Base-by-base conservation (phyloP, 2,113 vertebrate genomes). In the Actenoides hombroni region DNA sequence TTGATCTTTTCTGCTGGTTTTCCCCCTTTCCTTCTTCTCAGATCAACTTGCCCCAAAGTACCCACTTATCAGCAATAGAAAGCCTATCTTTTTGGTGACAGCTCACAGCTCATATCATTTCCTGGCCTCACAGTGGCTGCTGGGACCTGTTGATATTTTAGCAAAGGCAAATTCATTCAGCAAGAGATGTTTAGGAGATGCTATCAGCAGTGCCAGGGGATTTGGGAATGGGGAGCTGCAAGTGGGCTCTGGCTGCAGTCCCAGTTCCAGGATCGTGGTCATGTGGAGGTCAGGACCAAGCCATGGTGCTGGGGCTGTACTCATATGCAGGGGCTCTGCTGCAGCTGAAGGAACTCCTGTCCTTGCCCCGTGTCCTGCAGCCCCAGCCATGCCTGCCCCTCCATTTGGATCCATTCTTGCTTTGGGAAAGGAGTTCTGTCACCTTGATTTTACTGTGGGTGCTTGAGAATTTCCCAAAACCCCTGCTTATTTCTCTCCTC, bases 211-310 rank as follows among this genome's bases (percentile, higher is more conserved):
- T 39, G 28, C 54, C 0, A 1, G 63, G 11, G 13, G 23, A n/a
- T 79, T 24, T 80, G 49, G 61, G 61, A 75, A 31, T 0, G 0
- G 11, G 48, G 60, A 84, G 40, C 51, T 0, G 0, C 1, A 1
- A 1, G 1, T 0, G 0, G 48, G 33, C 44, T 67, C 65, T 42
- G n/a, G 26, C 33, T 1, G 1, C 0, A 1, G 40, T 63, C 76
- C n/a, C 61, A 61, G 46, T 20, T 21, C 25, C 8, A 9, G 9
- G 21, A n/a, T 49, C 46, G 25, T 2, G 11, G 23, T 0, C 3
- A 42, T 24, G 40, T 11, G 29, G 44, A 79, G 33, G 25, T 61
- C 1, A 2, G 48, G 48, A 49, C 33, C 0, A 2, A 71, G 33
- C 31, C 1, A 1, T 44, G 67, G 31, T 59, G 19, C 57, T n/a